phyloP scores from a whole-genome alignment of 2,797 vertebrate genomes.

The Sparus aurata region DNA sequence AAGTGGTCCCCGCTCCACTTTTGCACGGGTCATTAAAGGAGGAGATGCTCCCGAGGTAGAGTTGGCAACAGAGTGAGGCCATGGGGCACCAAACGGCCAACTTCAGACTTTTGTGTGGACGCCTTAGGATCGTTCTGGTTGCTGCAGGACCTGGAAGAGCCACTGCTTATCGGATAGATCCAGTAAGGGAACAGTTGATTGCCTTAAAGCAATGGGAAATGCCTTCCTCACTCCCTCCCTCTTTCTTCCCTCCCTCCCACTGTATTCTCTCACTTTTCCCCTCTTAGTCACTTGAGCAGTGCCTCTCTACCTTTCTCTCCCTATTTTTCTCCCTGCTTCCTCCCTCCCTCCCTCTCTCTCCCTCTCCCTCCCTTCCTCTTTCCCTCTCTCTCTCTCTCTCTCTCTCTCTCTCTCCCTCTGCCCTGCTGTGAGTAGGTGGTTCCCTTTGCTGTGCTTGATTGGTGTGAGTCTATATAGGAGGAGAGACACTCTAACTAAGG shows the following conservation, averaged over 20 bases:
- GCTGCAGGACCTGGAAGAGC: constrained; percentile 76
- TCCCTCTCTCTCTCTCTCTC: constrained; percentile 43
- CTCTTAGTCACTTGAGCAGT: constrained; percentile 23
- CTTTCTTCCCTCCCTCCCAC: constrained; percentile 59
- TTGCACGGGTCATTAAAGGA: constrained; percentile 60
- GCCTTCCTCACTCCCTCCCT: constrained; percentile 74
- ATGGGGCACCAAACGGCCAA: constrained; percentile 20
- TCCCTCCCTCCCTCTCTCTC: constrained; percentile 27
- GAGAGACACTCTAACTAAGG: constrained; percentile 79
- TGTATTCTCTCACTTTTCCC: constrained; percentile 51
- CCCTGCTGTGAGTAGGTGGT: constrained; percentile 85
- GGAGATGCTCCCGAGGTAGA: constrained; percentile 66
- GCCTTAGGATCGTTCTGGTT: constrained; percentile 32
- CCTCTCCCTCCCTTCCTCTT: constrained; percentile 38
- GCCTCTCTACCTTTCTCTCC: constrained; percentile 58
- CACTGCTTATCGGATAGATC: constrained; percentile 78
- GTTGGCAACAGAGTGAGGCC: constrained; percentile 9
- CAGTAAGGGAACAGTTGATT: constrained; percentile 84
- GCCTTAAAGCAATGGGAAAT: constrained; percentile 87
- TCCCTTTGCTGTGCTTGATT: constrained; percentile 81
- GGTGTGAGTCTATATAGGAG: constrained; percentile 87
- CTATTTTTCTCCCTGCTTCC: constrained; percentile 32
- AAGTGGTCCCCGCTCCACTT: constrained; percentile 60
- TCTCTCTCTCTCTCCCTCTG: constrained; percentile 55
- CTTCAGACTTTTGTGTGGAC: constrained; percentile 39